These are phyloP conservation scores for Tapera naevia DNA, from an alignment of 2,797 vertebrate species.

Conservation along the genomic window DNA sequence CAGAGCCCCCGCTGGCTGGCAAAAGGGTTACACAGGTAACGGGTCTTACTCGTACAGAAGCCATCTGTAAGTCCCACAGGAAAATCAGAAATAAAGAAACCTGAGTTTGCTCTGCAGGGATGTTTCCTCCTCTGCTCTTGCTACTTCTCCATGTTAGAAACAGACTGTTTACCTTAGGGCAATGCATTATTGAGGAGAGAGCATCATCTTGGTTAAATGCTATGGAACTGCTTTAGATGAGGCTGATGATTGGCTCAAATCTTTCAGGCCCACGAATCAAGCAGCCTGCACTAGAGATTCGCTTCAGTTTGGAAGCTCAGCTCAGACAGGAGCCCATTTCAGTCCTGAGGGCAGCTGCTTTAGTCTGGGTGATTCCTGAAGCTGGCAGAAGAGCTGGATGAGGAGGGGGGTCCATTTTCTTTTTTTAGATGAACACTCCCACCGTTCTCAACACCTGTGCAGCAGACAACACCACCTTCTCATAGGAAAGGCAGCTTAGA, in stretches of 20 bases:
- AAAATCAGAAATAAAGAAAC: background rate
- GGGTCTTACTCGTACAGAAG: background rate
- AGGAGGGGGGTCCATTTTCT: background rate
- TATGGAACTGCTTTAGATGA: background rate
- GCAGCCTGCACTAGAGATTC: background rate
- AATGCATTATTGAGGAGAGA: background rate
- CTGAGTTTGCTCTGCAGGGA: background rate
- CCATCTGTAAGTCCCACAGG: background rate
- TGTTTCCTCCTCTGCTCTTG: background rate
- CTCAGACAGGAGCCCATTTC: background rate
- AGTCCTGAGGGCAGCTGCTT: background rate
- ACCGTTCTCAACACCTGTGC: background rate
- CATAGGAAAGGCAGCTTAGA: background rate
- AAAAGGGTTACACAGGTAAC: background rate
- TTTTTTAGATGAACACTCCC: background rate
- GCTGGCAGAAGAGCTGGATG: fast-evolving
- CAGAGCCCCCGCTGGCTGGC: background rate
- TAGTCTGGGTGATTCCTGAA: background rate
- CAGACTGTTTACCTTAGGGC: background rate
- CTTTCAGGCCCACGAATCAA: background rate
- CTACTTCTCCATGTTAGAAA: background rate
- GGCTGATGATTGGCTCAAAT: background rate
- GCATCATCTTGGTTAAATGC: background rate
- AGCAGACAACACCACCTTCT: background rate
- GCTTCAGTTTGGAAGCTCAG: background rate